Base-by-base conservation (phyloP, 2,113 vertebrate genomes). In the Larimichthys crocea region DNA sequence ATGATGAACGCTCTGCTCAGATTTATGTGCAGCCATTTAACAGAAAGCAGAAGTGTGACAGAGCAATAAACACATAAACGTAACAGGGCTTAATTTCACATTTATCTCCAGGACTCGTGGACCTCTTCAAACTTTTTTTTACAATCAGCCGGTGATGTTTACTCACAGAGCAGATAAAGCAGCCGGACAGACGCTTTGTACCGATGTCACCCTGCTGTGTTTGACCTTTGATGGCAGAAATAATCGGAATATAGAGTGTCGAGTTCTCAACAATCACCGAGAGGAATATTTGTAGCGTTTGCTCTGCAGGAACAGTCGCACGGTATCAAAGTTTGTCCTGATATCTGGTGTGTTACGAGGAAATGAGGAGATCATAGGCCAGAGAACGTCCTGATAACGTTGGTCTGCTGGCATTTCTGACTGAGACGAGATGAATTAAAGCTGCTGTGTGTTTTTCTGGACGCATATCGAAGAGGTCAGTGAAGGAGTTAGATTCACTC, bases 81-180 rank as follows among this genome's bases (percentile, higher is more conserved):
- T 16, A 11, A 16, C 11, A 52, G 2, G 19, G 24, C 3, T 55
- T 56, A 4, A 53, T 55, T 64, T 29, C 14, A 46, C 68, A 14
- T 59, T 40, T 15, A 14, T 22, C 11, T 55, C 7, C 50, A 40
- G 50, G 14, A 53, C 3, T 35, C 4, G 24, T 5, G 9, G 10
- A 7, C 4, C 56, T n/a, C 29, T 42, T 78, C 1, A 69, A 78
- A 44, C n/a, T 26, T 26, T 61, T 75, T 40, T 61, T 75, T 40
- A 64, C 29, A 20, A 2, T 48, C 10, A 7, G 24, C 50, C 20
- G 5, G 10, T 10, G 60, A 24, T 35, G 59, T 79, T 79, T 11
- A 53, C 19, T 35, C 16, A 19, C 11, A 0, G 29, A 14, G n/a
- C 9, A 63, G 56, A 46, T 59, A 55, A 42, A 55, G 6, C 50